Evolutionary conservation across 2,113 vertebrate genomes (phyloP).

Genomic region (Hipposideros armiger): DNA sequence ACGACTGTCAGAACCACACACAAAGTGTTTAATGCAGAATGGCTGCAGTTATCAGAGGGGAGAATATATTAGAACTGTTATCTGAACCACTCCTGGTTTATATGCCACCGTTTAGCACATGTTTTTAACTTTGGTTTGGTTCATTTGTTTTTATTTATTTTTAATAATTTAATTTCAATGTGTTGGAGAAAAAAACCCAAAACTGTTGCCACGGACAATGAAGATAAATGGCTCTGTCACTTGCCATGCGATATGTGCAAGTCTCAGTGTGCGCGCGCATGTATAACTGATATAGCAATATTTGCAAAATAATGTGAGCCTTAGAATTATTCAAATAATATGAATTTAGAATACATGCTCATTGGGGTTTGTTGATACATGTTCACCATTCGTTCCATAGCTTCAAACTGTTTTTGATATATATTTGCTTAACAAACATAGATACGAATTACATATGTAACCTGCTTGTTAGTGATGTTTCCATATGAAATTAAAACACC

Average conservation of each 20-base stretch:
- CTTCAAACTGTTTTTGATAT: not conserved
- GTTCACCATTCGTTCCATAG: not conserved
- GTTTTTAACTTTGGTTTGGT: not conserved
- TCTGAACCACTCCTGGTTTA: not conserved
- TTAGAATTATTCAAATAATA: not conserved
- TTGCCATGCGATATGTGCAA: not conserved
- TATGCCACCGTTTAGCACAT: not conserved
- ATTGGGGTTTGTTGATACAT: not conserved
- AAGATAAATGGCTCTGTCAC: not conserved
- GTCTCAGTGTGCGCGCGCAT: not conserved
- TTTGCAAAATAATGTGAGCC: not conserved
- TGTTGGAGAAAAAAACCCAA: not conserved
- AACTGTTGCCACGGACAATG: not conserved
- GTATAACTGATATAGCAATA: not conserved
- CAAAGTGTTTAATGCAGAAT: not conserved
- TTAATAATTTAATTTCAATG: not conserved
- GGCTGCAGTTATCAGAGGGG: not conserved
- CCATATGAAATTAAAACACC: not conserved
- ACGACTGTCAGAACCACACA: not conserved
- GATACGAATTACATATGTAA: not conserved
- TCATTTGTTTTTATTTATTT: slow-evolving; percentile 22
- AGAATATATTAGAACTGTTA: not conserved
- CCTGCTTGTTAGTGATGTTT: not conserved
- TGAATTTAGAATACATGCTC: not conserved
- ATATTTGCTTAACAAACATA: not conserved